Conservation (phyloP, 2,888 invertebrate genomes). For the Drosophila austrosaltans region DNA sequence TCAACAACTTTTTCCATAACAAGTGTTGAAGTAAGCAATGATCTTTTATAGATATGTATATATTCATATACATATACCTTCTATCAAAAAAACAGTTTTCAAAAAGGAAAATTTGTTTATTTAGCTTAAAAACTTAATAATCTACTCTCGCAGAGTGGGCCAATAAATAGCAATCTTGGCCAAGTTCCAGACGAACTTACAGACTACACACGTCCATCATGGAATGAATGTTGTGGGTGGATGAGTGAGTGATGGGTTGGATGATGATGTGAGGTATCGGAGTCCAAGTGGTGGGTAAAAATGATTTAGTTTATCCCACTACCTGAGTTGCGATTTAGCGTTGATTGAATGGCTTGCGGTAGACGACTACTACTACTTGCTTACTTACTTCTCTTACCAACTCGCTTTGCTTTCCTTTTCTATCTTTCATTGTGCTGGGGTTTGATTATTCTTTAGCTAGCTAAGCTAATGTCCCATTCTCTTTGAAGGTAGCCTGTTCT, state of each 20-base stretch:
- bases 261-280: not conserved
- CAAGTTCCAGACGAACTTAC: slow-evolving; percentile 53
- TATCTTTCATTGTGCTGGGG: slow-evolving; percentile 16
- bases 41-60: too few species aligned
- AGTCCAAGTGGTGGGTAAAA: not conserved
- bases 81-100: too few species aligned
- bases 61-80: too few species aligned
- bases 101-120: not conserved
- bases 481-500: slow-evolving; percentile 17
- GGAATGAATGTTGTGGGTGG: slow-evolving; percentile 59
- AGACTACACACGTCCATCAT: slow-evolving; percentile 59
- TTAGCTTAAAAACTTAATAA: not conserved
- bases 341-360: slow-evolving; percentile 41
- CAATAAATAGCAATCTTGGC: slow-evolving; percentile 54
- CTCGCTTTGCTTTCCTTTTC: slow-evolving; percentile 17
- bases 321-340: slow-evolving; percentile 36
- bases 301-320: slow-evolving; percentile 15
- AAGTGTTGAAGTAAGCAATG: too few species aligned
- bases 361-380: slow-evolving; percentile 19
- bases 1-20: too few species aligned
- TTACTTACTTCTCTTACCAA: slow-evolving; percentile 4
- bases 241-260: slow-evolving; percentile 28
- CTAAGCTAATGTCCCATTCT: slow-evolving; percentile 50
- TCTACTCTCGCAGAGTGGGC: slow-evolving; percentile 35
- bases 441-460: slow-evolving; percentile 56